Evolutionary conservation across 2,113 vertebrate genomes (phyloP).

Genomic region (Atractosteus spatula): DNA sequence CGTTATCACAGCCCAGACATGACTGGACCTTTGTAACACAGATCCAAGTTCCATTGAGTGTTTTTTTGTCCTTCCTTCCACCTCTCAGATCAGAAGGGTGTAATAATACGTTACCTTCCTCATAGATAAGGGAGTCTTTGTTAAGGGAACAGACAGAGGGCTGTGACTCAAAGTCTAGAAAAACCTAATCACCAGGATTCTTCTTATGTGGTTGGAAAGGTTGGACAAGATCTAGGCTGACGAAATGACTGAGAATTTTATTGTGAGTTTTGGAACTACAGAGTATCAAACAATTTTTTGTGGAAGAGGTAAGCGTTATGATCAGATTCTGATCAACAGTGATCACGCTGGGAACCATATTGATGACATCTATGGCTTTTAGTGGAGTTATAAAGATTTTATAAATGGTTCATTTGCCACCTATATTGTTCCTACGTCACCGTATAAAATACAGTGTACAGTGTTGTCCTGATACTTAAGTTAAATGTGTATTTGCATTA

Average conservation of each 20-base stretch:
- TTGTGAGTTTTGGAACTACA: neutral
- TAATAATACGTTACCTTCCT: neutral
- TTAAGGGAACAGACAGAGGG: neutral
- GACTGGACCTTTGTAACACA: neutral
- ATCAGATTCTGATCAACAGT: constrained; percentile 3
- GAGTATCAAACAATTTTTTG: neutral
- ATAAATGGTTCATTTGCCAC: too few species aligned
- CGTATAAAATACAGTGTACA: too few species aligned
- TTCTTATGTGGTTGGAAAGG: neutral
- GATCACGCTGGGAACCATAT: neutral
- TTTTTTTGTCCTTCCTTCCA: neutral
- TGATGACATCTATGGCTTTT: too few species aligned
- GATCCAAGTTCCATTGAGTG: too few species aligned
- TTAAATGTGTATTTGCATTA: too few species aligned
- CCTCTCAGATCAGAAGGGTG: neutral
- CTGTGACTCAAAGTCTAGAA: neutral
- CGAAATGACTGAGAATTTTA: neutral
- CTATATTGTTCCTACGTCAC: too few species aligned
- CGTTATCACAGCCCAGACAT: constrained; percentile 12
- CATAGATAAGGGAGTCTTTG: neutral
- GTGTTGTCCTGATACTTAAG: too few species aligned
- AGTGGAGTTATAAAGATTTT: too few species aligned
- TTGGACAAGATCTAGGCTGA: neutral
- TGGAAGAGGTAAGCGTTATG: neutral
- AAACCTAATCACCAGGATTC: neutral